Conservation (phyloP, 2,888 invertebrate species). For the Drosophila mercatorum region DNA sequence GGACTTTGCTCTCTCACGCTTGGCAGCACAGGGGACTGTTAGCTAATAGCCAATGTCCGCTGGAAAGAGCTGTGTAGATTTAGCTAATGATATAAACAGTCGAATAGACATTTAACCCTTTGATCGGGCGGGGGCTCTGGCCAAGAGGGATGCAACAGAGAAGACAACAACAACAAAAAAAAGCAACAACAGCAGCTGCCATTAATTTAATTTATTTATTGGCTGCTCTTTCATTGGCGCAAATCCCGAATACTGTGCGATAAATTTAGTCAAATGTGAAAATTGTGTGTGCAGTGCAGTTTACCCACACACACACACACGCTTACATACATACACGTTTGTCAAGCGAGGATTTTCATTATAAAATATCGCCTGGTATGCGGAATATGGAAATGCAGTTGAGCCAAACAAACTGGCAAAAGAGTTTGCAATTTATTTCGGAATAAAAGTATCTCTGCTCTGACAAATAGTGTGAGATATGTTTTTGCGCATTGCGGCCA, state of each 20-base stretch:
- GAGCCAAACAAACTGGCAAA: conserved; percentile 60
- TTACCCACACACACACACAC: conserved; percentile 32
- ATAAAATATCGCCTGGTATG: conserved; percentile 79
- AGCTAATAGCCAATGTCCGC: conserved; percentile 55
- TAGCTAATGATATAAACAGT: conserved; percentile 74
- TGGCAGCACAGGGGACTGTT: conserved; percentile 61
- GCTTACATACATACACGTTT: conserved; percentile 32
- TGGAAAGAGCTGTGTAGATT: conserved; percentile 57
- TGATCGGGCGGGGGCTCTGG: conserved; percentile 11
- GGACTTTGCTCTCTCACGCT: conserved; percentile 77
- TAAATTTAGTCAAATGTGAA: conserved; percentile 83
- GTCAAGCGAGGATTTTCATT: conserved; percentile 82
- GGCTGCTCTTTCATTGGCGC: conserved; percentile 84
- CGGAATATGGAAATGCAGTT: conserved; percentile 49
- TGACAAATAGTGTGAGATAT: conserved; percentile 83
- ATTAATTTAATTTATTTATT: conserved; percentile 85
- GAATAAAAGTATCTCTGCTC: conserved; percentile 77
- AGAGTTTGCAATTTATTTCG: conserved; percentile 77
- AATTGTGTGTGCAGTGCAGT: conserved; percentile 80
- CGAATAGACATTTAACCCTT: conserved; percentile 57
- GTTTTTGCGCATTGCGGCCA: conserved; percentile 68
- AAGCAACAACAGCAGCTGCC: conserved; percentile 49
- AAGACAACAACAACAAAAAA: conserved; percentile 8
- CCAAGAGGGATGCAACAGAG: conserved; percentile 20
- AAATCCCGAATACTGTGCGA: conserved; percentile 75